Percentiles rank a stretch among this genome's conserved stretches.
These are phyloP conservation scores for Mus minutoides DNA, from an alignment of 2,797 vertebrate genomes.

Conservation along the genomic window DNA sequence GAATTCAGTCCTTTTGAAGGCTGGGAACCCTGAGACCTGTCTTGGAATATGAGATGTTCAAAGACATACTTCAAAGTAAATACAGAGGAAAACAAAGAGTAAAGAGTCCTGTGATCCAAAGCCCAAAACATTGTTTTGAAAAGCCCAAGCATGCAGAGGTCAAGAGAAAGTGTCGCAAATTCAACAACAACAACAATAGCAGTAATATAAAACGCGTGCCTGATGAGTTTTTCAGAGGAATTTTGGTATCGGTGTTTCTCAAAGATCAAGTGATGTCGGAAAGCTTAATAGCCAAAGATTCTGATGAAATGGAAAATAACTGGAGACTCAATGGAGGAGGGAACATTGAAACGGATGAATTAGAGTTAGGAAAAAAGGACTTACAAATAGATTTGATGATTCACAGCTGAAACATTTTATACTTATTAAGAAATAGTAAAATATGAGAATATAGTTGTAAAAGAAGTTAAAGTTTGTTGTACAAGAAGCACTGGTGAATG, in stretches of 20 bases:
- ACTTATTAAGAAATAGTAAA: conserved; percentile 6
- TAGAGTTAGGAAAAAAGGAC: neutral
- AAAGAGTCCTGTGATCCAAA: conserved; percentile 51
- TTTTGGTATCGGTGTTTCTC: neutral
- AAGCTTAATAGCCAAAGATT: neutral
- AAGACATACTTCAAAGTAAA: conserved; percentile 77
- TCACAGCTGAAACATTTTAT: neutral
- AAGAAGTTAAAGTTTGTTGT: neutral
- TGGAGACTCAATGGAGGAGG: neutral
- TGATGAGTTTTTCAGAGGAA: conserved; percentile 41
- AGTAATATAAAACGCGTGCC: conserved; percentile 38
- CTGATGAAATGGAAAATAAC: neutral
- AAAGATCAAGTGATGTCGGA: conserved; percentile 50
- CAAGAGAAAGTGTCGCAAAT: conserved; percentile 52
- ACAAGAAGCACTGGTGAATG: neutral
- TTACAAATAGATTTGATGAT: neutral
- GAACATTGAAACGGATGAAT: neutral
- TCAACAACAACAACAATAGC: conserved; percentile 43
- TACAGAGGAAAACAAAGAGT: conserved; percentile 62
- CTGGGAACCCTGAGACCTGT: neutral
- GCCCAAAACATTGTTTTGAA: conserved; percentile 60
- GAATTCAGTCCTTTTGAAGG: conserved; percentile 57
- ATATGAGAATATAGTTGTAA: neutral
- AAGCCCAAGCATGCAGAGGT: conserved; percentile 55
- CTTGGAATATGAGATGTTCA: conserved; percentile 42